These are phyloP conservation scores for Anableps anableps DNA, from an alignment of 2,797 vertebrate species.

Conservation along the genomic window DNA sequence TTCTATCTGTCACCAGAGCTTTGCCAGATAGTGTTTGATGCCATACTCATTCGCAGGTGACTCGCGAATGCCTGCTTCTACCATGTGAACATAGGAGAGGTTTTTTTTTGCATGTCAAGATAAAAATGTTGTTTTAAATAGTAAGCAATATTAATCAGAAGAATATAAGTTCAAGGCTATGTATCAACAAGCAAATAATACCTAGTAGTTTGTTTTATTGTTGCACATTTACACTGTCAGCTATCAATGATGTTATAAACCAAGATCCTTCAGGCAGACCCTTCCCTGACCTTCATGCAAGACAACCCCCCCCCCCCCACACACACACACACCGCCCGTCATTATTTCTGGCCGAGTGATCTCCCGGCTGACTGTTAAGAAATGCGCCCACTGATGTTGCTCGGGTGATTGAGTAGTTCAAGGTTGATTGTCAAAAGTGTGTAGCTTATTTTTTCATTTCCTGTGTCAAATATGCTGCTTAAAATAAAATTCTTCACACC, in stretches of 20 bases:
- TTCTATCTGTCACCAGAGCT: background rate
- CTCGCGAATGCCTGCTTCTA: background rate
- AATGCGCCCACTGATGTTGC: background rate
- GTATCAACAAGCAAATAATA: background rate
- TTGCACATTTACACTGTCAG: background rate
- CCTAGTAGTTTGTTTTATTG: background rate
- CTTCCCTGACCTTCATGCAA: background rate
- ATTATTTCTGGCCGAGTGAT: background rate
- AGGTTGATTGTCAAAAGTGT: fast-evolving
- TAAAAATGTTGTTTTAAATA: background rate
- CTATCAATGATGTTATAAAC: background rate
- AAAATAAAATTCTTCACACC: fast-evolving
- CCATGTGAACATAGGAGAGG: background rate
- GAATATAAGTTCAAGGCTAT: background rate
- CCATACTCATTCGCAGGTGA: background rate
- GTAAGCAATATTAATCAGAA: background rate
- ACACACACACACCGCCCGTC: background rate
- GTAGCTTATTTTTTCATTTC: fast-evolving
- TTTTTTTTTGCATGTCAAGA: background rate
- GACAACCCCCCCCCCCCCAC: too few relatives aligned
- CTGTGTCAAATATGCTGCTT: fast-evolving
- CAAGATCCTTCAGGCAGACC: background rate
- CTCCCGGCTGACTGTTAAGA: background rate
- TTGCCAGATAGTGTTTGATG: background rate
- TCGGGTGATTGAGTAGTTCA: conserved; percentile 63